Percentiles rank a stretch among this genome's conserved stretches.
phyloP scores from a whole-genome alignment of 2,797 vertebrate species.

The Danio choprae region DNA sequence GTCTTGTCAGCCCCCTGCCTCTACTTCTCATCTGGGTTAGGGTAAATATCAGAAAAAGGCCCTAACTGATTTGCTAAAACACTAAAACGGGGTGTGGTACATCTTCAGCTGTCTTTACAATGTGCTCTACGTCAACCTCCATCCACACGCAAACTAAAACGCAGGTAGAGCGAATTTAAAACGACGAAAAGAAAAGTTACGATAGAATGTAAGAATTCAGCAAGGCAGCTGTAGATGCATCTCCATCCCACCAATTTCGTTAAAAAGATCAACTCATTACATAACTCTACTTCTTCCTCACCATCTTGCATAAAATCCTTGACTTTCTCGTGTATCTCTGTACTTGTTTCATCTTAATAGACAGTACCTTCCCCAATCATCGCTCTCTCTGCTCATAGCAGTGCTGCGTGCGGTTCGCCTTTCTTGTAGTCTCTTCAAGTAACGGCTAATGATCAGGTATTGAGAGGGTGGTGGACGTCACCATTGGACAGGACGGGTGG shows the following conservation, averaged over 20 bases:
- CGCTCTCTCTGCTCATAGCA: constrained; percentile 34
- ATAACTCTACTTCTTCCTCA: constrained; percentile 9
- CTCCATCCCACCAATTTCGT: constrained; percentile 20
- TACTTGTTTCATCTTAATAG: constrained; percentile 33
- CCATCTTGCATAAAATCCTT: constrained; percentile 34
- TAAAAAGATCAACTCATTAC: constrained; percentile 32
- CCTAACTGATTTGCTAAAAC: constrained; percentile 49
- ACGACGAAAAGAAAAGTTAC: constrained; percentile 49
- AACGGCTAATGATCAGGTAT: constrained; percentile 28
- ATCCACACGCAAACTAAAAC: constrained; percentile 38
- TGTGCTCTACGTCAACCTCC: constrained; percentile 15
- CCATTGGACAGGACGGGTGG: constrained; percentile 51
- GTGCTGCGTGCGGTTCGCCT: constrained; percentile 24
- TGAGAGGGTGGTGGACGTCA: constrained; percentile 26
- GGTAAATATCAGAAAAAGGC: constrained; percentile 26
- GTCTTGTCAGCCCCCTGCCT: constrained; percentile 72
- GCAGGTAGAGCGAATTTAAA: constrained; percentile 31
- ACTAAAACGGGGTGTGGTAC: constrained; percentile 45
- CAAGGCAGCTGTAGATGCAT: constrained; percentile 55
- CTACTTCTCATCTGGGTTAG: constrained; percentile 32
- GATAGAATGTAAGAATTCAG: constrained; percentile 50
- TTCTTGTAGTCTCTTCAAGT: constrained; percentile 46
- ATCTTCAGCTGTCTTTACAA: constrained; percentile 63
- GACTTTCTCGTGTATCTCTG: constrained; percentile 46
- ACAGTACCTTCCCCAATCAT: constrained; percentile 10